Base-by-base conservation (phyloP, 2,113 vertebrate genomes). In the human region DNA sequence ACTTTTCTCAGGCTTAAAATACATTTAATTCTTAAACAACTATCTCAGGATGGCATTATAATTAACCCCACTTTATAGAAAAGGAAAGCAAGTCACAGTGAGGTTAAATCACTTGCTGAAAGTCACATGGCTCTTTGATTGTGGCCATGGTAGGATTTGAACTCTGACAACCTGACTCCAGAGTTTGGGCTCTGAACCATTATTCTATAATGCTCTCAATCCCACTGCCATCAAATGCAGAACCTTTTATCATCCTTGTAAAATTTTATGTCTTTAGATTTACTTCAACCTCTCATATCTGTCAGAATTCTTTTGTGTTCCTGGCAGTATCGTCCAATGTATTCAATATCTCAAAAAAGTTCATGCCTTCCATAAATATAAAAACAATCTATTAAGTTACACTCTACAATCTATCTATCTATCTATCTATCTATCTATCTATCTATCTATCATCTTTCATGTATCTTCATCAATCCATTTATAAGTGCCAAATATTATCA, bases 1-100 rank as follows among this genome's bases (percentile, higher is more conserved):
- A 80, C 12, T 95, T 92, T 94, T 88, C 52, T 90, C 84, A 91
- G 27, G 30, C 22, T 90, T 94, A 76, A 96, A 83, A 80, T 72
- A 38, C 6, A 90, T 70, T 93, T 88, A 70, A 93, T 66, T 84
- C 14, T 94, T 89, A 91, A 88, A 66, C 35, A 93, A 88, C 1
- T 13, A 6, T 45, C 23, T 25, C 30, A 81, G 38, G 80, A 57
- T 92, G 72, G 40, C 72, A 80, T 40, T 70, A 10, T 50, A 87
- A 75, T 90, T 73, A 96, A 82, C 22, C 10, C 22, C 17, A 87
- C 35, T 83, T 92, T 93, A 57, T 68, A 89, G 70, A 45, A 64
- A 90, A 87, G 57, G 45, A 93, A 92, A 95, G 18, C 50, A 90
- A 96, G 80, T 86, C 45, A 64, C 6, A 59, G 1, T 59, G 32